phyloP scores from a whole-genome alignment of 2,797 vertebrate genomes.

The Halcyon badia region DNA sequence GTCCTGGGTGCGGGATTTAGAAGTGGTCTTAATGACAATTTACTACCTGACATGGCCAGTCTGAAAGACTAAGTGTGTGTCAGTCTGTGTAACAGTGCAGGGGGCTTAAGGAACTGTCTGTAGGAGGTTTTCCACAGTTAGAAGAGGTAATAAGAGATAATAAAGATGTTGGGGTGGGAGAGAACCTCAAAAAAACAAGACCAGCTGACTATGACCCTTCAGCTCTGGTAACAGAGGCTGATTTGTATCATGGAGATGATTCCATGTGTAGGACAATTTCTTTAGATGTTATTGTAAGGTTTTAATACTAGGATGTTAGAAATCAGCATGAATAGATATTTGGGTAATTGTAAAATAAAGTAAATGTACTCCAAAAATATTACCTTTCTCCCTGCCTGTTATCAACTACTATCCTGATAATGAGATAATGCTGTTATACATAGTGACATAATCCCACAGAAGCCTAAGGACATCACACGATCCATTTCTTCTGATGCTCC shows the following conservation, averaged over 20 bases:
- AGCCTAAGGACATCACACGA: not conserved
- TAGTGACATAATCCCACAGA: not conserved
- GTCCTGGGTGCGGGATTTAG: rapidly evolving
- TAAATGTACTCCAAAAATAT: not conserved
- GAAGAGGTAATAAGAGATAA: not conserved
- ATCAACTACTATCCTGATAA: not conserved
- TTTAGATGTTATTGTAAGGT: not conserved
- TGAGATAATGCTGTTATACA: not conserved
- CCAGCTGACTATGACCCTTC: not conserved
- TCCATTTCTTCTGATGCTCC: not conserved
- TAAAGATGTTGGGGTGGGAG: not conserved
- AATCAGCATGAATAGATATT: not conserved
- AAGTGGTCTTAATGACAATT: not conserved
- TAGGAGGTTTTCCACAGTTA: not conserved
- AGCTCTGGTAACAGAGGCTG: not conserved
- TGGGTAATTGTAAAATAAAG: not conserved
- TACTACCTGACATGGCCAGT: not conserved
- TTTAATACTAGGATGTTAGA: not conserved
- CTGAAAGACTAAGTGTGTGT: not conserved
- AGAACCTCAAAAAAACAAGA: not conserved
- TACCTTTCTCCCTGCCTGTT: not conserved
- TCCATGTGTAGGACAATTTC: not conserved
- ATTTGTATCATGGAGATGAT: not conserved
- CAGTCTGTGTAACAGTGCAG: not conserved
- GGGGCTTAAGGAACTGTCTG: not conserved